Percentiles rank a stretch among this genome's conserved stretches.
Evolutionary conservation across 2,113 vertebrate species (phyloP).

Genomic region (Saccopteryx leptura): DNA sequence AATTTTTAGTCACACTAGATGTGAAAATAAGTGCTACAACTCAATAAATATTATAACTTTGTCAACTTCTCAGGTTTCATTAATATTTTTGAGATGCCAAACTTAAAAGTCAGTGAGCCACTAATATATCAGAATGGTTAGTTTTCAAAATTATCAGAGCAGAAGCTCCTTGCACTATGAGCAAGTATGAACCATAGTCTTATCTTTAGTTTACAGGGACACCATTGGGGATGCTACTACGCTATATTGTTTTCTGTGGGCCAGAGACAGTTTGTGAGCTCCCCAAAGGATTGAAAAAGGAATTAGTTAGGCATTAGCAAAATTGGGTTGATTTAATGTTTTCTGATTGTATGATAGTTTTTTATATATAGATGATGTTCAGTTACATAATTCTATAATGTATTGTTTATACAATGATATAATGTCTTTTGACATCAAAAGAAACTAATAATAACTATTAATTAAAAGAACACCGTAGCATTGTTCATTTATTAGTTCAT

Average conservation of each 20-base stretch:
- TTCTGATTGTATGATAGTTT: not conserved
- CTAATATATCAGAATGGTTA: not conserved
- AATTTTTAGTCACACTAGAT: not conserved
- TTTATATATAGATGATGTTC: conserved; percentile 30
- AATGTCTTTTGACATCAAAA: not conserved
- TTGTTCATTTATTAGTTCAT: not conserved
- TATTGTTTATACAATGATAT: not conserved
- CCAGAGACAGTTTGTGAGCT: not conserved
- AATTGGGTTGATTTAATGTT: not conserved
- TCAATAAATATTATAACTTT: not conserved
- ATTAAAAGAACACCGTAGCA: not conserved
- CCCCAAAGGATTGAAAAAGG: not conserved
- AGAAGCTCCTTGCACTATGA: not conserved
- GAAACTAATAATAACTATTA: not conserved
- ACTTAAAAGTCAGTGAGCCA: not conserved
- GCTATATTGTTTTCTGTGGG: not conserved
- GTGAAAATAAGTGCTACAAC: not conserved
- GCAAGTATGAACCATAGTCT: not conserved
- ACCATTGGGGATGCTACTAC: not conserved
- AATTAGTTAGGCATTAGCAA: too few species aligned
- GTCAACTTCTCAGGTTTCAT: not conserved
- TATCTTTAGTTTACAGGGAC: too few species aligned
- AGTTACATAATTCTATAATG: conserved; percentile 54
- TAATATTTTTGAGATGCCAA: not conserved
- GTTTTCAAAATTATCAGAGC: not conserved